Conservation (phyloP, 2,888 invertebrate genomes). For the Ennomos quercinarius region DNA sequence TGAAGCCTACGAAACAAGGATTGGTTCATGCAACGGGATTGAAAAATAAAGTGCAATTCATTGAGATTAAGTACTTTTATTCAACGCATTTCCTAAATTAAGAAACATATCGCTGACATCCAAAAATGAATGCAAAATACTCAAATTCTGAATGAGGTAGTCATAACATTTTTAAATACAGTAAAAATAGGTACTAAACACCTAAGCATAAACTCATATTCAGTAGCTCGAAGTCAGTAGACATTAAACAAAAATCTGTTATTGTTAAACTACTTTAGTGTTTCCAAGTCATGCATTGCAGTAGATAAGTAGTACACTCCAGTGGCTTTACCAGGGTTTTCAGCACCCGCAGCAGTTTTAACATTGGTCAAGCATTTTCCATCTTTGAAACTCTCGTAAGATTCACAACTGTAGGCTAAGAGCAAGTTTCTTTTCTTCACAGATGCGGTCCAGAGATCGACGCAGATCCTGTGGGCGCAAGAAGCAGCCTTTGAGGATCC, state of each 20-base stretch:
- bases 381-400: conserved; percentile 58
- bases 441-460: conserved; percentile 68
- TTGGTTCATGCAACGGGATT: too few relatives aligned
- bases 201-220: too few relatives aligned
- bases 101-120: too few relatives aligned
- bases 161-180: too few relatives aligned
- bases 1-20: too few relatives aligned
- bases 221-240: too few relatives aligned
- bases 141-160: too few relatives aligned
- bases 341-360: conserved; percentile 68
- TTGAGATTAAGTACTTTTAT: too few relatives aligned
- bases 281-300: conserved; percentile 52
- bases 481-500: conserved; percentile 71
- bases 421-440: conserved; percentile 65
- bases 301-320: conserved; percentile 74
- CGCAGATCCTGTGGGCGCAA: conserved; percentile 72
- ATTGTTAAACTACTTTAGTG: conserved; percentile 8
- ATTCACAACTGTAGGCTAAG: conserved; percentile 66
- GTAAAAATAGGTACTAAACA: too few relatives aligned
- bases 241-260: not conserved
- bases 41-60: too few relatives aligned
- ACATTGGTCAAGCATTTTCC: conserved; percentile 57
- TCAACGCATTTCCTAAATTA: too few relatives aligned
- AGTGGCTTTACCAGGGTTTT: conserved; percentile 71
- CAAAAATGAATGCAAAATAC: too few relatives aligned